Conservation (phyloP, 2,113 vertebrate genomes). For the Scytalopus superciliaris region DNA sequence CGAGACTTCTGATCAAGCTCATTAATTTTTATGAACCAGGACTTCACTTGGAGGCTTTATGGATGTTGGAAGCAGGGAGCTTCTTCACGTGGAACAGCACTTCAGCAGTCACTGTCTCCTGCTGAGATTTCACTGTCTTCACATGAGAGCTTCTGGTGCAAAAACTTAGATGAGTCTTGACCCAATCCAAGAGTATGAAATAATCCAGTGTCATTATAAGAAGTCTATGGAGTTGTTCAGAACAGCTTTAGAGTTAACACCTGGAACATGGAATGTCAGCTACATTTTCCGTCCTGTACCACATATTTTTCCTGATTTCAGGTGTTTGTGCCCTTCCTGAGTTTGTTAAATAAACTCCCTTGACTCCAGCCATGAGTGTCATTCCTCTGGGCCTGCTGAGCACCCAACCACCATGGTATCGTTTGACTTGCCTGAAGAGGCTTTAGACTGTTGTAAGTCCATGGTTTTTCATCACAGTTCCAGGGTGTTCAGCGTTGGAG, state of each 20-base stretch:
- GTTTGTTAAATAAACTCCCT: not conserved
- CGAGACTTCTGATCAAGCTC: not conserved
- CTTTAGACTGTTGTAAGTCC: not conserved
- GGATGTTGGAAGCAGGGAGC: not conserved
- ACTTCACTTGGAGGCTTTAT: not conserved
- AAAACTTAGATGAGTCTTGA: not conserved
- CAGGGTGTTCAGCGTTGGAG: not conserved
- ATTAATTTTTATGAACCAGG: not conserved
- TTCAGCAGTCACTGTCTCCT: not conserved
- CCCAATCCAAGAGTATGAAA: not conserved
- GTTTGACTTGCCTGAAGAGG: not conserved
- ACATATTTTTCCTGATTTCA: not conserved
- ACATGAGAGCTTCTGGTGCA: not conserved
- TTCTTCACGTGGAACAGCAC: not conserved
- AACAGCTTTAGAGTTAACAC: not conserved
- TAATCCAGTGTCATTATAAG: not conserved
- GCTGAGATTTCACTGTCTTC: not conserved
- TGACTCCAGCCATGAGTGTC: not conserved
- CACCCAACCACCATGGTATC: not conserved
- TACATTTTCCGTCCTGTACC: not conserved
- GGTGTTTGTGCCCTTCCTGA: not conserved
- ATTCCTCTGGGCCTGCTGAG: not conserved
- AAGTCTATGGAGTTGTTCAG: not conserved
- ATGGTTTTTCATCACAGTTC: not conserved
- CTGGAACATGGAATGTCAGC: not conserved